Evolutionary conservation across 2,888 invertebrate genomes (phyloP).

Genomic region (Acanthoscelides obtectus): DNA sequence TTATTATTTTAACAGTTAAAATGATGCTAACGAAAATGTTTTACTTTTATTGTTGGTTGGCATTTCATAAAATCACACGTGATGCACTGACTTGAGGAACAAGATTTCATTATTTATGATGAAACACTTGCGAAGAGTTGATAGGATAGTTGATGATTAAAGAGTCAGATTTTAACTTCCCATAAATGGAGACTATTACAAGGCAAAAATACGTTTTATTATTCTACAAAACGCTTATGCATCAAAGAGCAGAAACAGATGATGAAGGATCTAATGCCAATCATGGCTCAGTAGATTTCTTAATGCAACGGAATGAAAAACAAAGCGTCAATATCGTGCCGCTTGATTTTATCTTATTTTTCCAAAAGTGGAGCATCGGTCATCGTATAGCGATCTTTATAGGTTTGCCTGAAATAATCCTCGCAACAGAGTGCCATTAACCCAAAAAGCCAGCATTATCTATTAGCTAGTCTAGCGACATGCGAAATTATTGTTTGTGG

Average conservation of each 20-base stretch:
- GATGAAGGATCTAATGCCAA: neutral
- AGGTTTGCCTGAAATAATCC: neutral
- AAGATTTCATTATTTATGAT: too few relatives aligned
- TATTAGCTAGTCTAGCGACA: neutral
- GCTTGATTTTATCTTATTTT: neutral
- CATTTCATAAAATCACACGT: too few relatives aligned
- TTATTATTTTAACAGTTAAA: too few relatives aligned
- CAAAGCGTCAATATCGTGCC: neutral
- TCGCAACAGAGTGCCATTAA: neutral
- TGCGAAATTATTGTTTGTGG: neutral
- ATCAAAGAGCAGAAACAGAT: neutral
- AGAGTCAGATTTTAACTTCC: too few relatives aligned
- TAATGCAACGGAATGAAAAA: neutral
- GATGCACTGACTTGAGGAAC: too few relatives aligned
- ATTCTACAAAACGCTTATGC: too few relatives aligned
- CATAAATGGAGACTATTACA: too few relatives aligned
- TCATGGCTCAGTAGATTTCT: neutral
- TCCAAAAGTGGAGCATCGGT: neutral
- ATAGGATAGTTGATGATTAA: too few relatives aligned
- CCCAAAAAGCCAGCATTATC: neutral
- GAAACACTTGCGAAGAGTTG: too few relatives aligned
- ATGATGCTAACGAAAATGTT: too few relatives aligned
- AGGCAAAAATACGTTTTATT: too few relatives aligned
- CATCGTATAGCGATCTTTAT: neutral
- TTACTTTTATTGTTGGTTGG: too few relatives aligned